Conservation (phyloP, 64 coral and sea anemone genomes). For the Catalaphyllia jardinei region DNA sequence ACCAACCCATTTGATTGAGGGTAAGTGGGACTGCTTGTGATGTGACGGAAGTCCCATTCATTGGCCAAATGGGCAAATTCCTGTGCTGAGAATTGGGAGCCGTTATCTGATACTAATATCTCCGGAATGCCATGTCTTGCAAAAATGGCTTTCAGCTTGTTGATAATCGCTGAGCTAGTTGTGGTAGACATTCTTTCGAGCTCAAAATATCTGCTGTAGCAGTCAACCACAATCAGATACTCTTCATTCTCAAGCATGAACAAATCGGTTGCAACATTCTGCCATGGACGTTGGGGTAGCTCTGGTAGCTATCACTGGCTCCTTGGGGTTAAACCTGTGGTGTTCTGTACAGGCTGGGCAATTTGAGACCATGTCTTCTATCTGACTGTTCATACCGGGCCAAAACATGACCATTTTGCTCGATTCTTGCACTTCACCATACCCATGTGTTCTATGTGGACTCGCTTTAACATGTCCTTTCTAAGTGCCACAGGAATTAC, state of each 20-base stretch:
- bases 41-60: too few relatives aligned
- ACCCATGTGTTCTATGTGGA: slow-evolving; percentile 37
- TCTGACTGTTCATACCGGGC: slow-evolving; percentile 55
- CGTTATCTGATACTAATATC: too few relatives aligned
- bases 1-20: too few relatives aligned
- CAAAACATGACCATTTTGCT: slow-evolving; percentile 55
- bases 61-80: too few relatives aligned
- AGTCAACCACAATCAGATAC: slow-evolving; percentile 27
- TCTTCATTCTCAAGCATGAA: slow-evolving; percentile 23
- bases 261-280: slow-evolving; percentile 55
- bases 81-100: too few relatives aligned
- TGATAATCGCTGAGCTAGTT: not conserved
- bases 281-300: slow-evolving; percentile 45
- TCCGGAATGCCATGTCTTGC: not conserved
- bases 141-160: slow-evolving; percentile 31
- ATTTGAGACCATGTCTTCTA: slow-evolving; percentile 47
- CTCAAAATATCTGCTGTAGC: slow-evolving; percentile 29
- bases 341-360: slow-evolving; percentile 40
- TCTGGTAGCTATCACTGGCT: slow-evolving; percentile 50
- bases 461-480: slow-evolving; percentile 10
- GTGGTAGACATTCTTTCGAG: slow-evolving; percentile 21
- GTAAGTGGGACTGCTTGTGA: too few relatives aligned
- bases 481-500: too few relatives aligned
- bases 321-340: not conserved
- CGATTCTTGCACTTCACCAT: slow-evolving; percentile 33